A percentile compares a stretch with the other conserved stretches of the same genome.
Conservation (phyloP, 2,797 vertebrate species). For the Parauchenoglanis punctatus region DNA sequence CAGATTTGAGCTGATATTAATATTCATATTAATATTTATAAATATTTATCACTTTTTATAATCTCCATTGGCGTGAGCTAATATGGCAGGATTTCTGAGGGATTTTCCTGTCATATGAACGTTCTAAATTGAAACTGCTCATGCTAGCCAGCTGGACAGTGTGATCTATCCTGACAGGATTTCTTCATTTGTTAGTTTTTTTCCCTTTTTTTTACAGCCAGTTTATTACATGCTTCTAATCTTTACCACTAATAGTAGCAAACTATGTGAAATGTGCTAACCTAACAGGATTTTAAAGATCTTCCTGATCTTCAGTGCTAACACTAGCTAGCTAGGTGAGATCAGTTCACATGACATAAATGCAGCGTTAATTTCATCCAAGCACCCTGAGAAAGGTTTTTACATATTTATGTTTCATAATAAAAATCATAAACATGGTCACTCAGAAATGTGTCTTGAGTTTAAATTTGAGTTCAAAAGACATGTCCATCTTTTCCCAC, state of each 20-base stretch:
- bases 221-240: not conserved
- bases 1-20: slow-evolving; percentile 3
- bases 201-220: not conserved
- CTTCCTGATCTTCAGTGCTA: not conserved
- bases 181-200: not conserved
- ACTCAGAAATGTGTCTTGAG: not conserved
- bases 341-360: not conserved
- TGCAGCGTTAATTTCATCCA: not conserved
- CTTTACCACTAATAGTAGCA: not conserved
- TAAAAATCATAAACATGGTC: not conserved
- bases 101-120: not conserved
- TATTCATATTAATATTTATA: not conserved
- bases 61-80: not conserved
- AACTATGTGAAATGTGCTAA: not conserved
- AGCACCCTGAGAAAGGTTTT: not conserved
- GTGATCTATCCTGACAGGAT: not conserved
- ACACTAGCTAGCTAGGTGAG: not conserved
- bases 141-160: not conserved
- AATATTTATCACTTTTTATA: not conserved
- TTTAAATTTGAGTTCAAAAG: slow-evolving; percentile 38
- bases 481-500: slow-evolving; percentile 48
- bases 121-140: not conserved
- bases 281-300: not conserved
- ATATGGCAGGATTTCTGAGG: not conserved
- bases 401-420: not conserved